Evolutionary conservation across 2,888 invertebrate genomes (phyloP), one percentile per base, ranked within the genome.

Genomic region (Lepidonotus clava): DNA sequence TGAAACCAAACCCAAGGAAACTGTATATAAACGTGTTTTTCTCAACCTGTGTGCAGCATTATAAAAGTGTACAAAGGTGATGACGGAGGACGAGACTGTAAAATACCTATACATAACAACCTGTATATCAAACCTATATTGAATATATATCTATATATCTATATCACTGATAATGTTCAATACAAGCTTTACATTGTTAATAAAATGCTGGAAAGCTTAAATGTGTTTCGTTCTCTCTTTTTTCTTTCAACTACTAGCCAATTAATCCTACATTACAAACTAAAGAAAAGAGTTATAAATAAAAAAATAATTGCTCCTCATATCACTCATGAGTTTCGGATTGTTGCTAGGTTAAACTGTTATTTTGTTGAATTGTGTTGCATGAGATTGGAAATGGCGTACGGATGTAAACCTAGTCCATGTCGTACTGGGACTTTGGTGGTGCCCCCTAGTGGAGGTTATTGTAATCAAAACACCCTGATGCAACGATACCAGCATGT

Each of bases 151-250:
- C 11, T 34, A 34, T 71, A 71, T 71, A 80, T 80, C 41, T 80
- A 46, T 80, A 80, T 80, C 80, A 80, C 28, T 80, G 80, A 80
- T 80, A 76, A 80, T 41, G 80, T 71, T 80, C 80, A 80, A 80
- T 80, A 41, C 80, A 80, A 80, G 80, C 80, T 80, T 80, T 80
- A 80, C 80, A 80, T 80, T 80, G 80, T 80, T 80, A 80, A 80
- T 80, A 80, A 80, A 80, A 80, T 41, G 24, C 41, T 14, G 6
- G 38, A n/a, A 46, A 80, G 51, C 28, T 28, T 6, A 11, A 66
- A 18, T 66, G 66, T 66, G 11, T 24, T 46, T 46, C 46, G 18
- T 46, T 46, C 18, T 46, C 46, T 46, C 46, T 46, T 8, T 11
- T 18, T 11, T 46, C 8, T 46, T 46, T 46, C n/a, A n/a, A n/a